Evolutionary conservation across 2,113 vertebrate genomes (phyloP).

Genomic region (Ochotona princeps): DNA sequence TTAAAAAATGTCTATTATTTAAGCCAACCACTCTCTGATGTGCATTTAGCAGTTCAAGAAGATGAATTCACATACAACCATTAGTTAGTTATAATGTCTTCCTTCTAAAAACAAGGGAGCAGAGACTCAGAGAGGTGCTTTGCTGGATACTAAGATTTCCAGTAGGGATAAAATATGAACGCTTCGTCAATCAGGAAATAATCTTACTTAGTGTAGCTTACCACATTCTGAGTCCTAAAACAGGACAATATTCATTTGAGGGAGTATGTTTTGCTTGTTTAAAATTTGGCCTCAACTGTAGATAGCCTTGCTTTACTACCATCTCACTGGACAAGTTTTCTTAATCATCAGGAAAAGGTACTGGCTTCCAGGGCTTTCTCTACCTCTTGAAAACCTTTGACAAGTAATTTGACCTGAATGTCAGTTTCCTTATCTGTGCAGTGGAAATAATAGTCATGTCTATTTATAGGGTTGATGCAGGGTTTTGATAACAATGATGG

Average conservation of each 20-base stretch:
- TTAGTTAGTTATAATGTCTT: too few relatives aligned
- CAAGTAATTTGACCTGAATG: background rate
- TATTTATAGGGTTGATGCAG: background rate
- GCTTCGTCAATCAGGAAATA: background rate
- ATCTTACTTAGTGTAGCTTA: background rate
- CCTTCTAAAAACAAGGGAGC: background rate
- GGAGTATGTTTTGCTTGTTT: background rate
- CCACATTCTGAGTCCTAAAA: background rate
- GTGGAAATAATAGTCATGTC: background rate
- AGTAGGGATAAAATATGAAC: background rate
- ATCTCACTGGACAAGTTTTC: background rate
- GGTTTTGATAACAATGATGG: background rate
- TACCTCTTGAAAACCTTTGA: background rate
- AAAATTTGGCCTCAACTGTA: background rate
- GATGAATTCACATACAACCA: background rate
- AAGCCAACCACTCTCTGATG: background rate
- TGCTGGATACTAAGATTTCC: background rate
- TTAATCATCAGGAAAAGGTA: background rate
- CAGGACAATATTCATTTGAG: background rate
- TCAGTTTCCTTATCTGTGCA: background rate
- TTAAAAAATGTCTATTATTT: background rate
- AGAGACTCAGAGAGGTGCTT: background rate
- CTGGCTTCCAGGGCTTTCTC: background rate
- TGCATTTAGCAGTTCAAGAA: background rate
- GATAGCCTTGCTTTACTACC: background rate